Conservation (phyloP, 2,888 invertebrate species). For the Calameuta pallipes region DNA sequence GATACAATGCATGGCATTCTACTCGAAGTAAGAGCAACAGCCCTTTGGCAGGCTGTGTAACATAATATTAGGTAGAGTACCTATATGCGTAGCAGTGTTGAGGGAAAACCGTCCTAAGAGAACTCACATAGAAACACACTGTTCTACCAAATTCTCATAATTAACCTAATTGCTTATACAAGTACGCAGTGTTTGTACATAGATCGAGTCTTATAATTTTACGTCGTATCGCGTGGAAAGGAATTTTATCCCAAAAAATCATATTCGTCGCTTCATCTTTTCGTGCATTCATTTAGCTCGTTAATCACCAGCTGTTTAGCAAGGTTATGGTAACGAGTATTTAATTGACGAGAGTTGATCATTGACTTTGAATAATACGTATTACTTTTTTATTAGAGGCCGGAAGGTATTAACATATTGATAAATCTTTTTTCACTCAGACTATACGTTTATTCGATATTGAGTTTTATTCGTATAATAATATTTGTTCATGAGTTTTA, state of each 20-base stretch:
- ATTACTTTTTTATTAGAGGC: too few relatives aligned
- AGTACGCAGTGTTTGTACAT: conserved; percentile 20
- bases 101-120: neutral
- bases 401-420: too few relatives aligned
- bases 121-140: neutral
- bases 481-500: neutral
- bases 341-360: too few relatives aligned
- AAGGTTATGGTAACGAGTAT: too few relatives aligned
- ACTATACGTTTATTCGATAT: neutral
- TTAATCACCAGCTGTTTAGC: too few relatives aligned
- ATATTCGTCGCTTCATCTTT: too few relatives aligned
- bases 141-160: conserved; percentile 33
- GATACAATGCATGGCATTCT: neutral
- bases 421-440: too few relatives aligned
- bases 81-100: neutral
- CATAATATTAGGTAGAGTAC: neutral
- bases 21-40: neutral
- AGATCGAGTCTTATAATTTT: conserved; percentile 24
- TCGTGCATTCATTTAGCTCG: too few relatives aligned
- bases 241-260: too few relatives aligned
- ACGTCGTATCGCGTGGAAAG: conserved; percentile 15
- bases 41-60: neutral
- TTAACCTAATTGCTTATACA: conserved; percentile 49
- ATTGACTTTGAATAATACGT: too few relatives aligned
- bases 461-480: neutral